Evolutionary conservation across 2,888 invertebrate species (phyloP).

Genomic region (Scrobipalpa costella): DNA sequence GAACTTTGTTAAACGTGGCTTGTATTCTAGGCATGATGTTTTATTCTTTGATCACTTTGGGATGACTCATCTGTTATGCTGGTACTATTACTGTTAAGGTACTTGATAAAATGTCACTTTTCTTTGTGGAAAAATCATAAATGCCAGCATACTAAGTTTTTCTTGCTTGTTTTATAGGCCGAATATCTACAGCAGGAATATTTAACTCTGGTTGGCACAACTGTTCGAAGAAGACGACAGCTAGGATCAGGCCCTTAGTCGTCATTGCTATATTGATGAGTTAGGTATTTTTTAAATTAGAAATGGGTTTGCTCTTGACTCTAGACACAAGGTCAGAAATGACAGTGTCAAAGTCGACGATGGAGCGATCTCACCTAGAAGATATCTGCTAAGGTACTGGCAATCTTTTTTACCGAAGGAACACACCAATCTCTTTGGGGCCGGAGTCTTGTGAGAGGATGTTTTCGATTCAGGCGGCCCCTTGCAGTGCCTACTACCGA

Average conservation of each 20-base stretch:
- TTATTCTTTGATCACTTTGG: constrained; percentile 10
- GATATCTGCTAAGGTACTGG: no score
- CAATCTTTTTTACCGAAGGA: no score
- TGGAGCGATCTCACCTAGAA: no score
- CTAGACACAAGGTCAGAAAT: no score
- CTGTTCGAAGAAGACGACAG: not conserved
- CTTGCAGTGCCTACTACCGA: no score
- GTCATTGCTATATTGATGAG: constrained; percentile 3
- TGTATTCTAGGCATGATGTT: not conserved
- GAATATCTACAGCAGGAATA: not conserved
- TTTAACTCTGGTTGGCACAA: constrained; percentile 5
- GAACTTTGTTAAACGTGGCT: constrained; percentile 11
- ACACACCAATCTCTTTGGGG: no score
- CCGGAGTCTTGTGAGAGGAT: no score
- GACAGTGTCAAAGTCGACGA: no score
- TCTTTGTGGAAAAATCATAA: not conserved
- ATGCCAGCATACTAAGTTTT: no score
- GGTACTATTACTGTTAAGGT: constrained; percentile 30
- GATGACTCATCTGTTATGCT: constrained; percentile 28
- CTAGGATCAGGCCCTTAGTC: not conserved
- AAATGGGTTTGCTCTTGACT: no score
- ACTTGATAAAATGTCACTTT: not conserved
- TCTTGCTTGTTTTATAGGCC: not conserved
- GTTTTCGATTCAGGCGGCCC: no score
- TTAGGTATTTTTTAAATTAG: constrained; percentile 10